phyloP scores from a whole-genome alignment of 1,140 invertebrate genomes.

The Bombus superbus region DNA sequence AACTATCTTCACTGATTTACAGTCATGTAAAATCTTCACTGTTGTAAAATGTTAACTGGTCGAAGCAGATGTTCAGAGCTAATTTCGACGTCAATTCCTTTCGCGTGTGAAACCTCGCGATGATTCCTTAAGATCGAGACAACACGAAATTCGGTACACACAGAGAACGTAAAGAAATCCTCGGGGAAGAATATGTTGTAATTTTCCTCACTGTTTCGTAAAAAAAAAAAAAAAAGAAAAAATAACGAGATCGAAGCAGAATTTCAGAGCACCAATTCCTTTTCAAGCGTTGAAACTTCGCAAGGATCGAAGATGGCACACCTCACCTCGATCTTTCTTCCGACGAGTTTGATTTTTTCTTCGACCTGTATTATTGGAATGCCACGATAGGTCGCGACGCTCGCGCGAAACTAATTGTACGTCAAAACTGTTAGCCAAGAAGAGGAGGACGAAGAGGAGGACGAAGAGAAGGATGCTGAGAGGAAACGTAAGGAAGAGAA shows the following conservation, averaged over 20 bases:
- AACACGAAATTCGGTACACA: too few relatives aligned
- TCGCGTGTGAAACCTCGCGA: too few relatives aligned
- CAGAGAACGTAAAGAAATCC: too few relatives aligned
- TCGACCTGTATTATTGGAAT: constrained; percentile 13
- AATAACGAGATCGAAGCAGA: not conserved
- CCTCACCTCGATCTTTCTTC: constrained; percentile 19
- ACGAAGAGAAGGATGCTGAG: constrained; percentile 32
- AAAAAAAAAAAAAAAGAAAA: not conserved
- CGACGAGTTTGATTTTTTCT: not conserved
- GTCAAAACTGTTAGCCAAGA: constrained; percentile 66
- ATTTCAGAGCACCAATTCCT: not conserved
- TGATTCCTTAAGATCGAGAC: too few relatives aligned
- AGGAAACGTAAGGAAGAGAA: constrained; percentile 35
- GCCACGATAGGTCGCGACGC: constrained; percentile 43
- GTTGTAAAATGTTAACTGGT: too few relatives aligned
- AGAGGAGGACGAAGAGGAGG: constrained; percentile 43
- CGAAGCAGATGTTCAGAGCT: too few relatives aligned
- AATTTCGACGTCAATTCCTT: too few relatives aligned
- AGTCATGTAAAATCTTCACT: too few relatives aligned
- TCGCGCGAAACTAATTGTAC: constrained; percentile 76
- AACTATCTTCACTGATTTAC: too few relatives aligned
- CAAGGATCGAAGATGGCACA: not conserved
- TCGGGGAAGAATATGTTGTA: not conserved
- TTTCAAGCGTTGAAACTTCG: too few relatives aligned
- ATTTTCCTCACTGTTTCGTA: not conserved